Percentiles rank a stretch among this genome's conserved stretches.
Evolutionary conservation across 2,888 invertebrate species (phyloP).

Genomic region (Ormyrus rosae): DNA sequence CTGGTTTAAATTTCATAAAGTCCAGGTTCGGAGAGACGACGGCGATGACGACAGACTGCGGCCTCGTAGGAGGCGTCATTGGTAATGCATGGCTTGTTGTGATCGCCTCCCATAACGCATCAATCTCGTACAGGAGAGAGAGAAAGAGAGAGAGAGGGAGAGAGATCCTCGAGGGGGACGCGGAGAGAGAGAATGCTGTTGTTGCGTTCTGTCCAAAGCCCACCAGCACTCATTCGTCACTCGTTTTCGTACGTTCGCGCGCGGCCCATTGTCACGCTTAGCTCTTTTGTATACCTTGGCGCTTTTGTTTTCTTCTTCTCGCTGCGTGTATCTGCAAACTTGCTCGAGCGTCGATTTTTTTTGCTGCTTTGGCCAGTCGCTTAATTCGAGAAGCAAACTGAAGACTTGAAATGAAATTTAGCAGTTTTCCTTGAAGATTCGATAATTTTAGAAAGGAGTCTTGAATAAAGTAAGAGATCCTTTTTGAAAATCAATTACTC

Average conservation of each 20-base stretch:
- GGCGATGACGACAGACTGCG: neutral
- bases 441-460: no score
- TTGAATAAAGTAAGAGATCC: no score
- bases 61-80: conserved; percentile 60
- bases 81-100: conserved; percentile 67
- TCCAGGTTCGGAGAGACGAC: conserved; percentile 20
- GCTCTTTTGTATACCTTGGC: neutral
- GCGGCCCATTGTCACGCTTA: conserved; percentile 7
- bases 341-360: no score
- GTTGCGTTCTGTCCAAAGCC: conserved; percentile 59
- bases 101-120: conserved; percentile 70
- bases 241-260: conserved; percentile 24
- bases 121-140: conserved; percentile 62
- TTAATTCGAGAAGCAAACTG: no score
- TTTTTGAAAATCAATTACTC: conserved; percentile 32
- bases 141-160: conserved; percentile 56
- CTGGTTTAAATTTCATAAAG: conserved; percentile 62
- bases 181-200: neutral
- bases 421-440: neutral
- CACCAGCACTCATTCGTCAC: conserved; percentile 67
- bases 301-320: conserved; percentile 6
- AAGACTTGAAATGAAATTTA: no score
- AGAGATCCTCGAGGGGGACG: conserved; percentile 26
- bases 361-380: no score
- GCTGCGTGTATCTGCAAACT: no score